Conservation (phyloP, 2,888 invertebrate genomes). For the Sympetrum striolatum region DNA sequence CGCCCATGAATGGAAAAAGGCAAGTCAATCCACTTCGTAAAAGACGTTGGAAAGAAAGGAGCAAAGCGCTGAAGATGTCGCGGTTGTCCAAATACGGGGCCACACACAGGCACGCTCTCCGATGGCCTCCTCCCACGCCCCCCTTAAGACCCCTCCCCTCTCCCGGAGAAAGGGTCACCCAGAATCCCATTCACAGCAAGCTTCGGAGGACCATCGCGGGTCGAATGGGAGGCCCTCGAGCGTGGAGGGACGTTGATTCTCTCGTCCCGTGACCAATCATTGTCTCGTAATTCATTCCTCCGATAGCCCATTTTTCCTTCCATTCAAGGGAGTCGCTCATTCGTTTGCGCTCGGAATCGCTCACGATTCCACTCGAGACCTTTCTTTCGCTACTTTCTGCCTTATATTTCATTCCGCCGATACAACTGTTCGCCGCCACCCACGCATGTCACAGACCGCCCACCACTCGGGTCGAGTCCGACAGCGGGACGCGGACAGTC, state of each 20-base stretch:
- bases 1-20: not conserved
- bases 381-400: not conserved
- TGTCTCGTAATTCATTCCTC: not conserved
- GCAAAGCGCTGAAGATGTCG: conserved; percentile 4
- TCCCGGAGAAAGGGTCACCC: not conserved
- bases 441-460: not conserved
- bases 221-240: not conserved
- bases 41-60: not conserved
- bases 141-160: not conserved
- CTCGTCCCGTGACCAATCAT: not conserved
- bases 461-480: not conserved
- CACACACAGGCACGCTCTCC: not conserved
- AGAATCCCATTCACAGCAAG: not conserved
- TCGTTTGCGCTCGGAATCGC: not conserved
- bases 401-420: not conserved
- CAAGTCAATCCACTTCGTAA: not conserved
- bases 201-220: not conserved
- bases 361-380: not conserved
- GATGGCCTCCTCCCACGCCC: not conserved
- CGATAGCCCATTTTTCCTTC: not conserved
- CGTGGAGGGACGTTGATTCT: not conserved
- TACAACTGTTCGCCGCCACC: not conserved
- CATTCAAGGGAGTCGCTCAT: not conserved
- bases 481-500: no score
- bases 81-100: conserved; percentile 33